Conservation (phyloP, 2,797 vertebrate genomes). For the Thaleichthys pacificus region DNA sequence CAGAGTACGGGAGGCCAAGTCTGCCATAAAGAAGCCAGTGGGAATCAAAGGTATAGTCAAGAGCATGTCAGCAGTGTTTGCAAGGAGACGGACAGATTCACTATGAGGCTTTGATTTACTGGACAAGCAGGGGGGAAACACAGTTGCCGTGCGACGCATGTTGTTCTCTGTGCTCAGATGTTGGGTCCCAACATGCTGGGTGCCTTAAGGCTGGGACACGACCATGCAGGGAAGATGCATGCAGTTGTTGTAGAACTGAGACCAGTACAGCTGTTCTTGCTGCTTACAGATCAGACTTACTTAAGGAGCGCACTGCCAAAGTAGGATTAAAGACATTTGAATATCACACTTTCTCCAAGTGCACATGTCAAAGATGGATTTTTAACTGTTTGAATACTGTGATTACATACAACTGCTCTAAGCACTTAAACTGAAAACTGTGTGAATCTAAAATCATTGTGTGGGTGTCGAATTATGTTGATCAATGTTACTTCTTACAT, state of each 20-base stretch:
- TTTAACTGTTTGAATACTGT: background rate
- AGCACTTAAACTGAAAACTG: background rate
- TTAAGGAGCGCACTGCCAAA: background rate
- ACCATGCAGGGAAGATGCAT: background rate
- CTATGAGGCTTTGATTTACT: slow-evolving; percentile 54
- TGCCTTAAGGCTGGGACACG: background rate
- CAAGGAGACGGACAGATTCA: slow-evolving; percentile 75
- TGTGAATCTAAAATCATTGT: background rate
- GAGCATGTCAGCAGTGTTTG: slow-evolving; percentile 77
- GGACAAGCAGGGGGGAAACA: slow-evolving; percentile 3
- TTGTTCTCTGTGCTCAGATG: background rate
- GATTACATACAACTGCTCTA: background rate
- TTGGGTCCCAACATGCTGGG: background rate
- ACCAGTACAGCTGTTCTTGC: background rate
- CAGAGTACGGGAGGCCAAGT: slow-evolving; percentile 68
- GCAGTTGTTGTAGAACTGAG: background rate
- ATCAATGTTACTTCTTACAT: background rate
- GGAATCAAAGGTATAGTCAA: slow-evolving; percentile 79
- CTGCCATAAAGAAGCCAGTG: slow-evolving; percentile 66
- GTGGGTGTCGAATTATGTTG: background rate
- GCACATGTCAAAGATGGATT: too few relatives aligned
- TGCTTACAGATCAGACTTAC: background rate
- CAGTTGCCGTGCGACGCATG: slow-evolving; percentile 20
- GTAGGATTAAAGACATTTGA: too few relatives aligned
- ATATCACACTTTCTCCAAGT: too few relatives aligned